phyloP scores from a whole-genome alignment of 2,888 invertebrate species.

The Cerastis rubricosa region DNA sequence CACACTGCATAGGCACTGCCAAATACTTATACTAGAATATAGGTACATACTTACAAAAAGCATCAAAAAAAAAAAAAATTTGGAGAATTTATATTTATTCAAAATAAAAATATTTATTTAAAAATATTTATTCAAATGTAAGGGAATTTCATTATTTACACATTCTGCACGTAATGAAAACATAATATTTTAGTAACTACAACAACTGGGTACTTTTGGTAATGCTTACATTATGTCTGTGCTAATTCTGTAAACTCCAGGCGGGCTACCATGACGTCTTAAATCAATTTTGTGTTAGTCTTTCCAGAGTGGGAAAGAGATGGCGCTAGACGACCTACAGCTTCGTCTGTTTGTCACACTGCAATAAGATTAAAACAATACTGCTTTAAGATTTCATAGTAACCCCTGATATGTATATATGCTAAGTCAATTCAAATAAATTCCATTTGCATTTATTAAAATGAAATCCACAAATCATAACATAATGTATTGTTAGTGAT shows the following conservation, averaged over 20 bases:
- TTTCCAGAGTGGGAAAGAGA: too few relatives aligned
- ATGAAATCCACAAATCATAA: not conserved
- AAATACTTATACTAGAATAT: not conserved
- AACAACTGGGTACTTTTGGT: not conserved
- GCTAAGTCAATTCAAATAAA: not conserved
- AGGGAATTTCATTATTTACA: not conserved
- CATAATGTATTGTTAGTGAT: not conserved
- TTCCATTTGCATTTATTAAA: not conserved
- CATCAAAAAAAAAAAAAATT: not conserved
- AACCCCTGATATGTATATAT: too few relatives aligned
- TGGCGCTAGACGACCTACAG: too few relatives aligned
- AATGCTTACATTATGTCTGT: not conserved
- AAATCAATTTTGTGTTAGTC: too few relatives aligned
- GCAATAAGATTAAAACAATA: too few relatives aligned
- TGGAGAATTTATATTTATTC: too few relatives aligned
- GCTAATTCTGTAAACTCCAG: too few relatives aligned
- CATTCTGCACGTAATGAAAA: not conserved
- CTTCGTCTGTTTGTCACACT: too few relatives aligned
- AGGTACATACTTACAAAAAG: not conserved
- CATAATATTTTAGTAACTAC: not conserved
- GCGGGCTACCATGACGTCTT: too few relatives aligned
- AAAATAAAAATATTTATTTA: too few relatives aligned
- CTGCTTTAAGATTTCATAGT: too few relatives aligned
- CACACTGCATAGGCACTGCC: not conserved
- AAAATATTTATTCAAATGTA: too few relatives aligned